Conservation (phyloP, 2,888 invertebrate genomes). For the Capitulum mitella region DNA sequence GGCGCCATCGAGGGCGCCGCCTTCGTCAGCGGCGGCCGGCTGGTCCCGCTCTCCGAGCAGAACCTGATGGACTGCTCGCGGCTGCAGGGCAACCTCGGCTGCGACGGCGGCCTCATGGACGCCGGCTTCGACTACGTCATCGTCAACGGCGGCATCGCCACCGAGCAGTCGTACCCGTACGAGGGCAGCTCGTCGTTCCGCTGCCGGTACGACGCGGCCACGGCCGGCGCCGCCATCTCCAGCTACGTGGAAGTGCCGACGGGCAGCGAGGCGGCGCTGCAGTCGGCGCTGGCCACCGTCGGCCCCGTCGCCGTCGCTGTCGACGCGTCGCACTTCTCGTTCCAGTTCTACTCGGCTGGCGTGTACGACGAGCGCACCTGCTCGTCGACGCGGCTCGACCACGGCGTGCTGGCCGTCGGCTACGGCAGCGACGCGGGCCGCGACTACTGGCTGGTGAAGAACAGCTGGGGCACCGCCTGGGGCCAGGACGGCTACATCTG, state of each 20-base stretch:
- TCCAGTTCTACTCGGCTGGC: slow-evolving; percentile 66
- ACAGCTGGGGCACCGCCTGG: slow-evolving; percentile 74
- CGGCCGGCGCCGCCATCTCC: slow-evolving; percentile 65
- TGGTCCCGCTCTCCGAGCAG: not conserved
- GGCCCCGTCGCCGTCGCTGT: slow-evolving; percentile 84
- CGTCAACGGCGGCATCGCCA: slow-evolving; percentile 80
- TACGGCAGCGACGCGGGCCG: slow-evolving; percentile 61
- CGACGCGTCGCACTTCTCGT: slow-evolving; percentile 73
- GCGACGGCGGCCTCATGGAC: not conserved
- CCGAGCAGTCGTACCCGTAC: slow-evolving; percentile 79
- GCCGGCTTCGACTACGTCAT: not conserved
- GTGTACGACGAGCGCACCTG: slow-evolving; percentile 61
- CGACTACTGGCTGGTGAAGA: slow-evolving; percentile 81
- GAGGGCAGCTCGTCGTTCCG: slow-evolving; percentile 52
- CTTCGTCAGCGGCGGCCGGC: slow-evolving; percentile 35
- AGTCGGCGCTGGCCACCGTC: slow-evolving; percentile 68
- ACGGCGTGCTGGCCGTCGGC: slow-evolving; percentile 75
- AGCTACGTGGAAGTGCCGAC: slow-evolving; percentile 69
- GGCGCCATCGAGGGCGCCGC: slow-evolving; percentile 65
- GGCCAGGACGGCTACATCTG: slow-evolving; percentile 77
- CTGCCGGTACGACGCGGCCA: slow-evolving; percentile 47
- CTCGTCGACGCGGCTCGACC: slow-evolving; percentile 62
- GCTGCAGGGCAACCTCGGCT: slow-evolving; percentile 39
- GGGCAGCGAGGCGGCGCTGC: slow-evolving; percentile 63
- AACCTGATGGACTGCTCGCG: slow-evolving; percentile 78